These are phyloP conservation scores for Phyllopteryx taeniolatus DNA, from an alignment of 2,113 vertebrate species.

Conservation along the genomic window DNA sequence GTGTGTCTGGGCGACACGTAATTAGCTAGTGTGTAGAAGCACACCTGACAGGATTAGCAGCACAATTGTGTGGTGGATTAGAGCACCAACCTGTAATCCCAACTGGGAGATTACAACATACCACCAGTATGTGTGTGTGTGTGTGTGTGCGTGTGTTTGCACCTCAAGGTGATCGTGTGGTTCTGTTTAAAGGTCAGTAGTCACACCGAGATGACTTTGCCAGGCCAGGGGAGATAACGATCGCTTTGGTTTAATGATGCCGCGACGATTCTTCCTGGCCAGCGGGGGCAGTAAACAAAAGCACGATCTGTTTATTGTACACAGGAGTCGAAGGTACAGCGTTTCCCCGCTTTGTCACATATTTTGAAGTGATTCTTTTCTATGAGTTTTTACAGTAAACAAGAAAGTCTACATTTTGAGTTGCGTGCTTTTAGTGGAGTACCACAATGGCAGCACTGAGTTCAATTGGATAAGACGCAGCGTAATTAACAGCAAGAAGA, in stretches of 20 bases:
- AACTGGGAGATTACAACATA: conserved; percentile 66
- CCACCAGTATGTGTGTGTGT: conserved; percentile 6
- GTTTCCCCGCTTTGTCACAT: no score
- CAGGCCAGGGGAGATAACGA: conserved; percentile 34
- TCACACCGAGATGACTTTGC: conserved; percentile 44
- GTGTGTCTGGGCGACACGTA: conserved; percentile 62
- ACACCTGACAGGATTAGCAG: conserved; percentile 67
- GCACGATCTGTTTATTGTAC: neutral
- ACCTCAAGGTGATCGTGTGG: conserved; percentile 39
- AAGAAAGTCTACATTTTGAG: no score
- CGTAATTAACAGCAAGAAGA: no score
- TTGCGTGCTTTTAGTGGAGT: no score
- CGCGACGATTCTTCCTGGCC: conserved; percentile 1
- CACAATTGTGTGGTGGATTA: conserved; percentile 64
- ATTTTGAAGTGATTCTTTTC: no score
- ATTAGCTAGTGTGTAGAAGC: conserved; percentile 72
- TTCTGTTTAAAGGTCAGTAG: conserved; percentile 56
- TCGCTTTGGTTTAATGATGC: neutral
- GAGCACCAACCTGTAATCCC: conserved; percentile 68
- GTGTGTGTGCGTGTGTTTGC: conserved; percentile 14
- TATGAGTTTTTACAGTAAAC: no score
- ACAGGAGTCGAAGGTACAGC: neutral
- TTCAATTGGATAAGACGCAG: no score
- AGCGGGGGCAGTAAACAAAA: conserved; percentile 1
- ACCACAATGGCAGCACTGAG: no score